Evolutionary conservation across 2,797 vertebrate species (phyloP), one percentile per base, ranked within the genome.

Genomic region (Enteromius unitaeniatus): DNA sequence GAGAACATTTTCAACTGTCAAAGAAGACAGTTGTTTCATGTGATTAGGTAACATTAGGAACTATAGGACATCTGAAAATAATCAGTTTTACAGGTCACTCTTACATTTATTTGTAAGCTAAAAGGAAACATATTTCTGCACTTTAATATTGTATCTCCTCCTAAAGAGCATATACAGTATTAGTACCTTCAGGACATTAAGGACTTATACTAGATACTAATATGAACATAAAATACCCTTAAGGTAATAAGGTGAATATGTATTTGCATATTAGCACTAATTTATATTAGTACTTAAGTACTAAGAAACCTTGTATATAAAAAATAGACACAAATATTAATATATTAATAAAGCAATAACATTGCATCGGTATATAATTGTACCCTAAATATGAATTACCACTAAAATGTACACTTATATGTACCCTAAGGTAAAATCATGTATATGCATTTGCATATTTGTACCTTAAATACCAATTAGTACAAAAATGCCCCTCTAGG

Each of bases 11-110:
- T 34, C 34, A 34, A 34, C 34, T 34, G 34, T 34, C 34, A 34
- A 34, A 55, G 17, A 40, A 55, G 14, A 64, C 31, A 82, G 19
- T 81, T 85, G 68, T 88, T 75, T 40, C 14, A 40, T 23, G 21
- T 55, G 31, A 40, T 58, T 31, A 55, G 21, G 21, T 76, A 49
- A 21, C 15, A 51, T 73, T 21, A 49, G 15, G 9, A 58, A 76
- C 21, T 37, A 40, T 23, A 55, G 34, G 21, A 74, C 10, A 34
- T n/a, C 28, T 74, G 49, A 19, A 53, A 74, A 34, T 51, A 19
- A 53, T 53, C 28, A 74, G 10, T 53, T 53, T 1, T 0, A 13
- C 42, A 3, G 5, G 6, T 6, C 11, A 17, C 15, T 49, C 5
- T 73, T 73, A 31, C 51, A 21, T 21, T 51, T 19, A 31, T 31